Evolutionary conservation across 2,113 vertebrate species (phyloP), one percentile per base, ranked within the genome.

Genomic region (Cynocephalus volans): DNA sequence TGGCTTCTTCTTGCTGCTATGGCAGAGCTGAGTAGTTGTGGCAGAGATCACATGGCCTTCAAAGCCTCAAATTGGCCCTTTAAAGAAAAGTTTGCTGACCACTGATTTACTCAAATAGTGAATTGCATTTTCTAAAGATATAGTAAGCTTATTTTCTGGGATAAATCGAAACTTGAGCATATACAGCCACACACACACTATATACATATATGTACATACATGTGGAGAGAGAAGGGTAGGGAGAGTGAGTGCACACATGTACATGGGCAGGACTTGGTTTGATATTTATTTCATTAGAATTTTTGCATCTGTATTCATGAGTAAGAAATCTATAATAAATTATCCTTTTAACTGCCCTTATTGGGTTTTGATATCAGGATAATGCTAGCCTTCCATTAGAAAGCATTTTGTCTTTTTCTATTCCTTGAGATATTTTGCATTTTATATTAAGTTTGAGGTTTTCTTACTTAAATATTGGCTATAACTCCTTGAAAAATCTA

Each of bases 391-490:
- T 52, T 19, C 24, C 69, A n/a, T 95, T 36, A 50, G 14, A 92
- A 82, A 67, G 10, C 1, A 60, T 75, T 58, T 12, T 69, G 36
- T 48, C 11, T 65, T 48, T 76, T 69, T 24, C 10, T 28, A 64
- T 12, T 87, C 8, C 80, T 65, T 23, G 5, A 19, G 14, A 31
- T 83, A 62, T 54, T 93, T 60, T 62, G 48, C 18, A 82, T 95
- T 92, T 67, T 64, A 50, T 62, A 60, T 83, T 21, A 84, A 24
- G 14, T 84, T 84, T 15, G 2, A 54, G 52, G 69, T 70, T 69
- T 96, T 84, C 23, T 77, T 89, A 52, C 88, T 88, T 88, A 85
- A 90, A 56, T 24, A 18, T 72, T 80, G 11, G 7, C 5, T 90
- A 41, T 52, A 73, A 54, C 10, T 69, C 41, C 62, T 10, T 73